A percentile compares a stretch with the other conserved stretches of the same genome.
These are phyloP conservation scores for Nematostella vectensis DNA, from an alignment of 92 coral and sea anemone genomes.

Conservation along the genomic window DNA sequence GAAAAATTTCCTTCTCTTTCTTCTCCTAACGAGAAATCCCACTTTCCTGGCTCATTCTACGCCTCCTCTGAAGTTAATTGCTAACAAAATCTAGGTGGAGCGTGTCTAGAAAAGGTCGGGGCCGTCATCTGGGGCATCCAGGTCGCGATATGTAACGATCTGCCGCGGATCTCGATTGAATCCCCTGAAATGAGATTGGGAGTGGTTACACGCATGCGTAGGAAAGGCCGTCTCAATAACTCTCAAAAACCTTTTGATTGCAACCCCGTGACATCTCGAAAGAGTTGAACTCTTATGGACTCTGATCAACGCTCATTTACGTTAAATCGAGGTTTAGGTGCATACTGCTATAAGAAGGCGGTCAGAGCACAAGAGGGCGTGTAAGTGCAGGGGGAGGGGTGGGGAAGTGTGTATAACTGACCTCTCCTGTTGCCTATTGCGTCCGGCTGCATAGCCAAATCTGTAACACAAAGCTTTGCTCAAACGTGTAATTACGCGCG, in stretches of 20 bases:
- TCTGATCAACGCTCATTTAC: too few species aligned
- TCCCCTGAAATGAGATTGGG: constrained; percentile 63
- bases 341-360: too few species aligned
- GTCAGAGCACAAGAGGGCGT: too few species aligned
- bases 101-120: constrained; percentile 29
- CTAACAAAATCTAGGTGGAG: too few species aligned
- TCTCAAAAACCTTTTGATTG: neutral
- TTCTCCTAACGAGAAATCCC: too few species aligned
- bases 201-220: too few species aligned
- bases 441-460: constrained; percentile 80
- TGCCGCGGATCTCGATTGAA: constrained; percentile 81
- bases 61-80: too few species aligned
- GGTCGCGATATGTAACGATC: constrained; percentile 83
- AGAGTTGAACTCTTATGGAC: too few species aligned
- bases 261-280: neutral
- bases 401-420: constrained; percentile 11
- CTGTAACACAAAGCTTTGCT: constrained; percentile 33
- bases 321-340: too few species aligned
- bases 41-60: too few species aligned
- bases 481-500: neutral
- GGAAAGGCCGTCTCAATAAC: neutral
- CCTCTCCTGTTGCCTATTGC: constrained; percentile 75
- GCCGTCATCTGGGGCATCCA: constrained; percentile 95
- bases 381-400: neutral
- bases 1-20: too few species aligned